Evolutionary conservation across 53 echinoderm and acorn worm genomes (phyloP), one percentile per base, ranked within the genome.

Genomic region (Stichopus horrens): DNA sequence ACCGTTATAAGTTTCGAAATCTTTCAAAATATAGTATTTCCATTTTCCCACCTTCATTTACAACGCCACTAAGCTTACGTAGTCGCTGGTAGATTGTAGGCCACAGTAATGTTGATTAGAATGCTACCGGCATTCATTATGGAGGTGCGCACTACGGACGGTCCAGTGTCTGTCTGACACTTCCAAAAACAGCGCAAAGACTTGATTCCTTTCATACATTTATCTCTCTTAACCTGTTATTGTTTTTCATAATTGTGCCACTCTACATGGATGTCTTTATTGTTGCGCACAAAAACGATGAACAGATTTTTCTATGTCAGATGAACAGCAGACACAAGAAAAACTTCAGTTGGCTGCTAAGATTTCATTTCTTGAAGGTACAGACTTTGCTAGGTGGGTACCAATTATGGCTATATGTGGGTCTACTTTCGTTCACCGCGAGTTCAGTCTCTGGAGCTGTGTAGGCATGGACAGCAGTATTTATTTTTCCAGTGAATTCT

Each of bases 141-240:
- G 92, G 91, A 13, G 93, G 88, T 22, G 87, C 88, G 19, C 93
- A 90, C 79, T 94, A 94, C 84, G 94, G 92, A 6, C 90, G 92
- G 55, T 92, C 92, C 19, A 92, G 94, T 76, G 94, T 94, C 8
- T 94, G 94, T 23, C 83, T 94, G 37, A 91, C 94, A 2, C 85
- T 94, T 76, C 94, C 92, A 7, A 86, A 93, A 20, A 91, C 93
- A 10, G 76, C 75, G 51, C 76, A 89, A 14, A 74, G 87, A 19
- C 81, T 83, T 7, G 84, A 83, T 5, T 93, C 94, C 11, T 86
- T 94, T 8, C 76, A 82, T 6, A 16, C 93, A 21, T 94, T 94
- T 63, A 87, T 93, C 10, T 83, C 86, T 3, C 82, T 92, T 66
- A 94, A 90, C 55, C 55, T 94, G 9, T 20, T 91, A 52, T 74